A percentile compares a stretch with the other conserved stretches of the same genome.
Evolutionary conservation across 2,888 invertebrate species (phyloP).

Genomic region (Agrotis clavis): DNA sequence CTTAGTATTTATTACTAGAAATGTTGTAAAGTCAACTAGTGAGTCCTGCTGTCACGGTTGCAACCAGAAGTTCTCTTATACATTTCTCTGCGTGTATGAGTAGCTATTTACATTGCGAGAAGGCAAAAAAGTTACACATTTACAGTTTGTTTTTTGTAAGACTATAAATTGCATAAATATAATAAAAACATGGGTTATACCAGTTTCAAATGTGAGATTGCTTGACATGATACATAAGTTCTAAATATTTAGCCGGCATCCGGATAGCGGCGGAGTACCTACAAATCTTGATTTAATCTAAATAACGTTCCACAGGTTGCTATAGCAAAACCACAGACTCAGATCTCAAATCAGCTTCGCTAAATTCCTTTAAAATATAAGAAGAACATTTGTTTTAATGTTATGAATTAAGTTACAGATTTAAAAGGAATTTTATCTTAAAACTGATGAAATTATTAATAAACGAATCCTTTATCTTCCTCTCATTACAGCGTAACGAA

Average conservation of each 20-base stretch:
- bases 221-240: conserved; percentile 37
- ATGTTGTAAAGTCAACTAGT: no score
- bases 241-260: conserved; percentile 51
- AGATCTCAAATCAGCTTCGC: background rate
- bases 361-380: background rate
- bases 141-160: background rate
- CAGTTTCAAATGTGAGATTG: conserved; percentile 38
- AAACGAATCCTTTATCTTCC: background rate
- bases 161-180: background rate
- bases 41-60: no score
- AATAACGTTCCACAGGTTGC: conserved; percentile 22
- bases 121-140: background rate
- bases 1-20: no score
- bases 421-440: background rate
- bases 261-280: conserved; percentile 26
- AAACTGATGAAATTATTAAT: conserved; percentile 1
- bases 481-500: conserved; percentile 33
- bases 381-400: background rate
- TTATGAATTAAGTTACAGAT: background rate
- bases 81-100: no score
- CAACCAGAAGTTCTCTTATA: no score
- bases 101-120: background rate
- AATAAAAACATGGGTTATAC: conserved; percentile 11
- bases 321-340: conserved; percentile 19
- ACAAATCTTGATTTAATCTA: conserved; percentile 34